Evolutionary conservation across 2,113 vertebrate genomes (phyloP).

Genomic region (Periophthalmus modestus): DNA sequence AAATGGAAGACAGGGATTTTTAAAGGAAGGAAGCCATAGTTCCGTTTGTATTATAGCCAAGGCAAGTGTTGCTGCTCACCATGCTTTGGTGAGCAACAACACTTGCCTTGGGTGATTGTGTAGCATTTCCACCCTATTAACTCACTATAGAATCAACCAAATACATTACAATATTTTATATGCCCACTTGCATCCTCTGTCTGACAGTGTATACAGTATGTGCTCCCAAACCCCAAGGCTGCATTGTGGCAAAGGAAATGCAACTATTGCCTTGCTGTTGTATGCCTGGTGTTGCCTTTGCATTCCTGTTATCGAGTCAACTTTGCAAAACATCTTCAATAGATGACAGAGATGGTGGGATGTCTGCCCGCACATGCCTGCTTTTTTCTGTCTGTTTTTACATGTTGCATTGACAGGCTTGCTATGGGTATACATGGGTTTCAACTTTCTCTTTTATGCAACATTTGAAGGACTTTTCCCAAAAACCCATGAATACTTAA

Average conservation of each 20-base stretch:
- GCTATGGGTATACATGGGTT: neutral
- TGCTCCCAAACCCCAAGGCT: constrained; percentile 28
- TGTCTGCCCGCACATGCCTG: constrained; percentile 6
- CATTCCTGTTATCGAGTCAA: neutral
- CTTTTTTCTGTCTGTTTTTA: neutral
- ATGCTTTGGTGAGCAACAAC: constrained; percentile 49
- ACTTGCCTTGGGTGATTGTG: constrained; percentile 45
- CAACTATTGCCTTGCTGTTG: neutral
- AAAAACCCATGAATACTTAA: too few species aligned
- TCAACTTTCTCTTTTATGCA: too few species aligned
- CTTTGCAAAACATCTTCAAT: constrained; percentile 1
- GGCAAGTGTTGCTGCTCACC: too few species aligned
- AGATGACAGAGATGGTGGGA: neutral
- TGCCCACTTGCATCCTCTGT: constrained; percentile 50
- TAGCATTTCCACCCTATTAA: constrained; percentile 60
- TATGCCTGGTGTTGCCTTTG: constrained; percentile 7
- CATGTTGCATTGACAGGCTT: neutral
- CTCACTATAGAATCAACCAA: constrained; percentile 38
- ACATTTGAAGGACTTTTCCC: too few species aligned
- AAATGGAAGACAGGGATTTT: constrained; percentile 19
- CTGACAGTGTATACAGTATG: constrained; percentile 35
- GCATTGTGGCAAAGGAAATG: constrained; percentile 17
- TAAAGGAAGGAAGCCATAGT: constrained; percentile 11
- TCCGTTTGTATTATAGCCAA: constrained; percentile 16
- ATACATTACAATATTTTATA: constrained; percentile 55